These are phyloP conservation scores for Cecropterus lyciades DNA, from an alignment of 1,140 invertebrate genomes.

Conservation along the genomic window DNA sequence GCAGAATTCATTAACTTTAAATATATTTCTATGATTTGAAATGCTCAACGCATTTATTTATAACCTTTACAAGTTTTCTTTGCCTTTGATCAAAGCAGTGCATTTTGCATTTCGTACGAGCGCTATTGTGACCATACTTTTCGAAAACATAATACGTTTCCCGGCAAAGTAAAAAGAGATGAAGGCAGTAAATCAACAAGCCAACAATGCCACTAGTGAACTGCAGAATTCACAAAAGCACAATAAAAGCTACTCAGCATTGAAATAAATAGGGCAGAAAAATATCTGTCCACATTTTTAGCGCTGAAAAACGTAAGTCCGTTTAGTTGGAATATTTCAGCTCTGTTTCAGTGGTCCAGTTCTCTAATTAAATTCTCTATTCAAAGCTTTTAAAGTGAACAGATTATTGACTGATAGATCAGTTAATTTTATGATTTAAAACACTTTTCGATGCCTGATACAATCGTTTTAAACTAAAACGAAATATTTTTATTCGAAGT, in stretches of 20 bases:
- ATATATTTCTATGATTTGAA: too few relatives aligned
- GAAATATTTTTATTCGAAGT: too few relatives aligned
- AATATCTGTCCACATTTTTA: conserved; percentile 34
- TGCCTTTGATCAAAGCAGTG: conserved; percentile 7
- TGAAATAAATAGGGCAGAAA: conserved; percentile 35
- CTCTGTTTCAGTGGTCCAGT: background rate
- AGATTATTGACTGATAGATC: background rate
- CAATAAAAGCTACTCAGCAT: conserved; percentile 35
- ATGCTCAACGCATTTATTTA: too few relatives aligned
- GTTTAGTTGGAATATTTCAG: conserved; percentile 15
- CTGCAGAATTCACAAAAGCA: conserved; percentile 34
- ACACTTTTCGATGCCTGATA: too few relatives aligned
- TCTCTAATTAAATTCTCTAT: conserved; percentile 8
- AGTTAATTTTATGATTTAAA: background rate
- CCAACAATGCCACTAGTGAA: conserved; percentile 35
- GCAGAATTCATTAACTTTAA: too few relatives aligned
- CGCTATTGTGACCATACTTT: conserved; percentile 20
- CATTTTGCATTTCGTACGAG: conserved; percentile 4
- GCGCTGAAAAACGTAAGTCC: conserved; percentile 4
- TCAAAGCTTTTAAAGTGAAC: background rate
- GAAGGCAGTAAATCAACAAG: conserved; percentile 34
- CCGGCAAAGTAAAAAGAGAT: conserved; percentile 34
- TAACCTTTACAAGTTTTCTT: background rate
- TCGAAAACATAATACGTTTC: conserved; percentile 27
- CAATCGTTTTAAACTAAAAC: background rate